Evolutionary conservation across 2,113 vertebrate genomes (phyloP).

Genomic region (Candoia aspera): DNA sequence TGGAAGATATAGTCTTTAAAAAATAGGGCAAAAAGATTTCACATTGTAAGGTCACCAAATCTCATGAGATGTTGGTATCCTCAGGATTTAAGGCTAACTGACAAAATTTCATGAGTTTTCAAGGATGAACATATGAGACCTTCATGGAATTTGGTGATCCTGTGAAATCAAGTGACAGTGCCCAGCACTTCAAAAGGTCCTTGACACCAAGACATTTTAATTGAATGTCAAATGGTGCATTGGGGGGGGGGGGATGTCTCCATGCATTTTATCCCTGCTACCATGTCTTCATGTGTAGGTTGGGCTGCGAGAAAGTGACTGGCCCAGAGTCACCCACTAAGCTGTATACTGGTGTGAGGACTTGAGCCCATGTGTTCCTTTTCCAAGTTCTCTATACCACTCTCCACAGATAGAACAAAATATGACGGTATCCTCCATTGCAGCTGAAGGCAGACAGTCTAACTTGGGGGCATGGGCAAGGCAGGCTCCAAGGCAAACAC

Average conservation of each 20-base stretch:
- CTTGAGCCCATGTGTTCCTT: neutral
- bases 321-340: neutral
- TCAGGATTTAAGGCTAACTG: neutral
- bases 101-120: neutral
- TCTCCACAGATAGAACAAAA: neutral
- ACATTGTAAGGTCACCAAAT: neutral
- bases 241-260: neutral
- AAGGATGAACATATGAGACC: neutral
- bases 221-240: neutral
- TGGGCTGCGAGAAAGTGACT: neutral
- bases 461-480: neutral
- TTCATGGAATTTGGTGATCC: neutral
- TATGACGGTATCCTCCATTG: neutral
- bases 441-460: neutral
- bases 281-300: neutral
- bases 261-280: neutral
- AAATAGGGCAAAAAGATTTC: neutral
- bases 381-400: neutral
- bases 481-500: neutral
- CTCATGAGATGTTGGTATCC: neutral
- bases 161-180: neutral
- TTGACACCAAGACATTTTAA: neutral
- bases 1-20: neutral
- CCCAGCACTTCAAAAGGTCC: neutral
- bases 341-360: neutral